phyloP scores from a whole-genome alignment of 1,140 invertebrate genomes.

The Eciton burchellii region DNA sequence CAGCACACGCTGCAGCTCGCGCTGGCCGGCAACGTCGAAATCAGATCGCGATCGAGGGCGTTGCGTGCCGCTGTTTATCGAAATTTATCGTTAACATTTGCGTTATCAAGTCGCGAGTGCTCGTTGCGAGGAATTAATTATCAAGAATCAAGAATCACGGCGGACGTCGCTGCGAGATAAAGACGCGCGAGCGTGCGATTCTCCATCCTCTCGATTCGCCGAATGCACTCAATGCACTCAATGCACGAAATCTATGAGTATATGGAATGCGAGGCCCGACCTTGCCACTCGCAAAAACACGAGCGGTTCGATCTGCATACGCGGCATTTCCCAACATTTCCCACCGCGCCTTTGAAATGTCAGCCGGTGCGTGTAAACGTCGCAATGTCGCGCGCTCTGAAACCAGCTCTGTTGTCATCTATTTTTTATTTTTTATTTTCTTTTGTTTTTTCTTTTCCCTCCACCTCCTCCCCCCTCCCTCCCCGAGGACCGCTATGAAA shows the following conservation, averaged over 20 bases:
- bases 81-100: not conserved
- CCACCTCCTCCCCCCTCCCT: too few species aligned
- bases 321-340: conserved; percentile 30
- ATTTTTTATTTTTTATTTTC: too few species aligned
- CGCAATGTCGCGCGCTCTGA: conserved; percentile 23
- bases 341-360: conserved; percentile 39
- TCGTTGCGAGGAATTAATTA: too few species aligned
- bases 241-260: not conserved
- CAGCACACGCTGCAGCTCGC: conserved; percentile 27
- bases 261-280: not conserved
- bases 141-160: too few species aligned
- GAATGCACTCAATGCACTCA: not conserved
- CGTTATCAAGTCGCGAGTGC: too few species aligned
- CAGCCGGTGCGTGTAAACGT: not conserved
- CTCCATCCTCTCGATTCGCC: not conserved
- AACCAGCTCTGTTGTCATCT: conserved; percentile 1
- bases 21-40: not conserved
- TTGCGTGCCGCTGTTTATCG: not conserved
- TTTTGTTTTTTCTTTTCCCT: too few species aligned
- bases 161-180: not conserved
- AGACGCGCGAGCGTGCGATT: not conserved
- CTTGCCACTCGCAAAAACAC: conserved; percentile 26
- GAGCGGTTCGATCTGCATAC: conserved; percentile 9
- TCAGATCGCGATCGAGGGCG: not conserved
- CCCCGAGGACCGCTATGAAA: not conserved